These are phyloP conservation scores for Pristionchus maxplancki DNA, from an alignment of 2,888 invertebrate species.

Conservation along the genomic window DNA sequence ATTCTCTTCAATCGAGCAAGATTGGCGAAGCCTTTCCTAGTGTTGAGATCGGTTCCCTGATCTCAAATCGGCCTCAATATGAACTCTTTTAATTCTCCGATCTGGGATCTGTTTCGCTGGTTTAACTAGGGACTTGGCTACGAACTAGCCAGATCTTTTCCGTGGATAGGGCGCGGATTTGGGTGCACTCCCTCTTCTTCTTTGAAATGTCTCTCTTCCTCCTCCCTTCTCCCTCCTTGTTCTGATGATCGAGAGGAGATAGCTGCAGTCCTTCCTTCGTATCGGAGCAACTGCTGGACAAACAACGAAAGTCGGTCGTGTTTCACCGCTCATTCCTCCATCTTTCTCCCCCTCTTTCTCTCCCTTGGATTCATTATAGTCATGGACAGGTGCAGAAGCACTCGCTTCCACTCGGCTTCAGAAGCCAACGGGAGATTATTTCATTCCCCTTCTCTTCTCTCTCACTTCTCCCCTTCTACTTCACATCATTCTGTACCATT, in stretches of 20 bases:
- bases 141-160: neutral
- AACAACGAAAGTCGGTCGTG: slow-evolving; percentile 33
- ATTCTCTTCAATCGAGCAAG: neutral
- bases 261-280: neutral
- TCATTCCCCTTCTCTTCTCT: slow-evolving; percentile 1
- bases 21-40: neutral
- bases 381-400: neutral
- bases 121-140: neutral
- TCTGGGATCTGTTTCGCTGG: neutral
- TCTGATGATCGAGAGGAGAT: neutral
- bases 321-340: slow-evolving; percentile 1
- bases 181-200: neutral
- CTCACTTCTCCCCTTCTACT: neutral
- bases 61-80: neutral
- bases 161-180: neutral
- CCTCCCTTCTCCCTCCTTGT: neutral
- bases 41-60: neutral
- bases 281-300: slow-evolving; percentile 22
- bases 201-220: neutral
- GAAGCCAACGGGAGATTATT: slow-evolving; percentile 21
- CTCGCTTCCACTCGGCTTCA: neutral
- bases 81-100: neutral
- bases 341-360: neutral
- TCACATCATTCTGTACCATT: neutral
- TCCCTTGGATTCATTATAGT: neutral